Base-by-base conservation (phyloP, 2,888 invertebrate species). In the Notocelia uddmanniana region DNA sequence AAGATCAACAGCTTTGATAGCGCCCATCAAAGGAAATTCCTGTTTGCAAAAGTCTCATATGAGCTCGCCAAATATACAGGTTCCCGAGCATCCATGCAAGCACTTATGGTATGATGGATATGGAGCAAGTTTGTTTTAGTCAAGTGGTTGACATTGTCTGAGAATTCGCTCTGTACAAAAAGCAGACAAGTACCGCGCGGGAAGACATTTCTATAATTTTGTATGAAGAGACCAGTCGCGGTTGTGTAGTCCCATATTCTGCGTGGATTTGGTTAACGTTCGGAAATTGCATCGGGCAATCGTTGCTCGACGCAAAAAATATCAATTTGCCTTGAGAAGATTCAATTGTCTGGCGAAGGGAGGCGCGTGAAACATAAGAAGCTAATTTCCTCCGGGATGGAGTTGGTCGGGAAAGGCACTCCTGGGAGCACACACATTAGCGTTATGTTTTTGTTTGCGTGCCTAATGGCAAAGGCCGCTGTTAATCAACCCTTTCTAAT, bases 381-480 rank as follows among this genome's bases (percentile, higher is more conserved):
- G 83, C 83, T 89, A 88, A 90, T 91, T 90, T 90, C 90, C 90
- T 90, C 76, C 80, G 89, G 90, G 89, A 89, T 84, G 81, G 78
- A 79, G 79, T 78, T 78, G 80, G 82, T 78, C 80, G 87, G 85
- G 84, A 86, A 87, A 86, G 85, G 83, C 85, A 83, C 75, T 80
- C 80, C 82, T 82, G 80, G 74, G 76, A 75, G 73, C 77, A 75
- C 76, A 74, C 76, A 76, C 75, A 79, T 79, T 79, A 79, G 73
- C 74, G 74, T 74, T 76, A 70, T 76, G 75, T 79, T 77, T 78
- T 81, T 78, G 77, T 78, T 77, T 74, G 73, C 70, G 63, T 76
- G 71, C 73, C 68, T 69, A 73, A 73, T 73, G 55, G 69, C 41
- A 62, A 48, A 63, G 60, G 21, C 48, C 73, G 66, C 69, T 55